Evolutionary conservation across 1,140 invertebrate genomes (phyloP).

Genomic region (Pararge aegeria): DNA sequence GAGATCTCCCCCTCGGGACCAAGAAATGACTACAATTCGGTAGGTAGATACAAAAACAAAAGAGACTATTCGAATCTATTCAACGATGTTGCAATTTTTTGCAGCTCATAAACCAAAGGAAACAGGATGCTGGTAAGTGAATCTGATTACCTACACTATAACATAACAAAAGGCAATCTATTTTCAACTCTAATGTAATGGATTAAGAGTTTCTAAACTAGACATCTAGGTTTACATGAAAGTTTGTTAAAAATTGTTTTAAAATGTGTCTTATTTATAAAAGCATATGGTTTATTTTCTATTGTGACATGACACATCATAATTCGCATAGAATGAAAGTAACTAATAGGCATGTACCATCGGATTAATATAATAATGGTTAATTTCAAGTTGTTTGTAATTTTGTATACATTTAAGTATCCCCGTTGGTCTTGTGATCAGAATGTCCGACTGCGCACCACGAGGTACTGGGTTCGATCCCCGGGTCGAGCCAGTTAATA

Average conservation of each 20-base stretch:
- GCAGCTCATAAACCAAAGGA: background rate
- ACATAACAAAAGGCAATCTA: background rate
- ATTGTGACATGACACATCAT: background rate
- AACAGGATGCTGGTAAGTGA: constrained; percentile 1
- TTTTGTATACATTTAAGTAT: too few relatives aligned
- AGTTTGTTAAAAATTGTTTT: background rate
- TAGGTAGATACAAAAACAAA: too few relatives aligned
- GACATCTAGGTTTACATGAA: background rate
- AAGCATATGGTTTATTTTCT: background rate
- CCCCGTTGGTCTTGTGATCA: too few relatives aligned
- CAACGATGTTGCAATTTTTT: background rate
- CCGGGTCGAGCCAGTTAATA: too few relatives aligned
- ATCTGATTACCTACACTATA: background rate
- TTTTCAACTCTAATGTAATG: background rate
- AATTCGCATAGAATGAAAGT: background rate
- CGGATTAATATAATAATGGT: too few relatives aligned
- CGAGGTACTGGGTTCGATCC: too few relatives aligned
- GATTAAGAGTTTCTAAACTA: background rate
- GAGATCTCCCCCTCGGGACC: too few relatives aligned
- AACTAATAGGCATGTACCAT: background rate
- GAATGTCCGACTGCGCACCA: too few relatives aligned
- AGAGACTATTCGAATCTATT: background rate
- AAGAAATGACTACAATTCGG: background rate
- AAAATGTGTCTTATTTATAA: background rate
- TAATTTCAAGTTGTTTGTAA: too few relatives aligned